Conservation (phyloP, 2,113 vertebrate genomes). For the Ciconia boyciana region DNA sequence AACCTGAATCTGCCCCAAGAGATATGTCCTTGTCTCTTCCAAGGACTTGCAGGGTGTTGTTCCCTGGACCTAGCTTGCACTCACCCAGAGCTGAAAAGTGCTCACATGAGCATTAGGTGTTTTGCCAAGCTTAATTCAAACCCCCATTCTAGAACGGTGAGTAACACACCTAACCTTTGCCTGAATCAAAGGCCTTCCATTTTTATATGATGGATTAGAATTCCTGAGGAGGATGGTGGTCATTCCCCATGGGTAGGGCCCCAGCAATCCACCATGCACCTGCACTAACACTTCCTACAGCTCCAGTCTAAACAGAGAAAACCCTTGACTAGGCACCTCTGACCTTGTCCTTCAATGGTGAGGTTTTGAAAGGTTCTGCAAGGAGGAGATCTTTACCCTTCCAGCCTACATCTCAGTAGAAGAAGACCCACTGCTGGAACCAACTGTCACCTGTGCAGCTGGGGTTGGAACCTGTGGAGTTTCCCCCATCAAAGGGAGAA, state of each 20-base stretch:
- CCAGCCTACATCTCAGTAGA: neutral
- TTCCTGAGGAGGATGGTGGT: neutral
- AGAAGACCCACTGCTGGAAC: neutral
- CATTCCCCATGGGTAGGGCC: neutral
- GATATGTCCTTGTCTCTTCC: neutral
- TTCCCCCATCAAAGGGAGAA: neutral
- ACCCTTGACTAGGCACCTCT: neutral
- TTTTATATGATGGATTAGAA: neutral
- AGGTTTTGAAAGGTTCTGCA: neutral
- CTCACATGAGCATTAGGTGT: neutral
- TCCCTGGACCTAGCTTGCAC: neutral
- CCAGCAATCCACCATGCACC: neutral
- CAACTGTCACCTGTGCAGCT: neutral
- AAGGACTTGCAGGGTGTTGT: neutral
- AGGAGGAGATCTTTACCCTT: neutral
- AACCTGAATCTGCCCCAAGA: neutral
- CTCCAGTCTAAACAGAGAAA: neutral
- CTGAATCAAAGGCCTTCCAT: neutral
- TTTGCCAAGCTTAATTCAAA: neutral
- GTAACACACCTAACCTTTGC: neutral
- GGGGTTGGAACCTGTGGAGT: neutral
- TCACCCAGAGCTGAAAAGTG: neutral
- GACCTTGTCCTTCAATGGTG: neutral
- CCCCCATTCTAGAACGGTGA: neutral
- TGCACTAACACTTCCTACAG: neutral